A percentile compares a stretch with the other conserved stretches of the same genome.
phyloP scores from a whole-genome alignment of 2,888 invertebrate genomes.

The Andrena camellia region DNA sequence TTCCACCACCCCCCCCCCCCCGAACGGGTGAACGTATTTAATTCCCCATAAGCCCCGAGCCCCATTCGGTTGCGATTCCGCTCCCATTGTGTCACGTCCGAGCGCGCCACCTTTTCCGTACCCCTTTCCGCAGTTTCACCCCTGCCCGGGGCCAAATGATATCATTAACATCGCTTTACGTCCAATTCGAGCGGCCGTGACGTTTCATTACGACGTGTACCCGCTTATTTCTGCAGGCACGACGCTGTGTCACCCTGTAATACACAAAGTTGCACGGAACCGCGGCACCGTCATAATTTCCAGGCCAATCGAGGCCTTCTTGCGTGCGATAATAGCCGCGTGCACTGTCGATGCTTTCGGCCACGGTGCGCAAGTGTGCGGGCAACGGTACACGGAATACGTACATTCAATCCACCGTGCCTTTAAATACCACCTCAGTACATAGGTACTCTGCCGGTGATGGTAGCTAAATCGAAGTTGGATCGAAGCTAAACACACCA shows the following conservation, averaged over 20 bases:
- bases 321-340: slow-evolving; percentile 56
- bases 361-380: not conserved
- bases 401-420: slow-evolving; percentile 33
- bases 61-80: not conserved
- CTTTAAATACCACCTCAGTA: not conserved
- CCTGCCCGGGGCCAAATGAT: slow-evolving; percentile 35
- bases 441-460: slow-evolving; percentile 1
- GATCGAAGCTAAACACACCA: not conserved
- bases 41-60: not conserved
- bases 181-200: slow-evolving; percentile 46
- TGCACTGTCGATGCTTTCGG: slow-evolving; percentile 5
- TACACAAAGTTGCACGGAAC: slow-evolving; percentile 50
- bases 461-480: slow-evolving; percentile 25
- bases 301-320: slow-evolving; percentile 49
- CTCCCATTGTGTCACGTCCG: not conserved
- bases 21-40: not conserved
- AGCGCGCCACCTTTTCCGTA: not conserved
- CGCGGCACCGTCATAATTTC: slow-evolving; percentile 50
- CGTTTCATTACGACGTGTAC: slow-evolving; percentile 42
- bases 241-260: slow-evolving; percentile 32
- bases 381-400: slow-evolving; percentile 9
- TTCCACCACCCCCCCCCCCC: not conserved
- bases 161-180: slow-evolving; percentile 57
- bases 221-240: slow-evolving; percentile 45
- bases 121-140: not conserved